phyloP scores from a whole-genome alignment of 2,113 vertebrate genomes.

The Dasyornis broadbenti region DNA sequence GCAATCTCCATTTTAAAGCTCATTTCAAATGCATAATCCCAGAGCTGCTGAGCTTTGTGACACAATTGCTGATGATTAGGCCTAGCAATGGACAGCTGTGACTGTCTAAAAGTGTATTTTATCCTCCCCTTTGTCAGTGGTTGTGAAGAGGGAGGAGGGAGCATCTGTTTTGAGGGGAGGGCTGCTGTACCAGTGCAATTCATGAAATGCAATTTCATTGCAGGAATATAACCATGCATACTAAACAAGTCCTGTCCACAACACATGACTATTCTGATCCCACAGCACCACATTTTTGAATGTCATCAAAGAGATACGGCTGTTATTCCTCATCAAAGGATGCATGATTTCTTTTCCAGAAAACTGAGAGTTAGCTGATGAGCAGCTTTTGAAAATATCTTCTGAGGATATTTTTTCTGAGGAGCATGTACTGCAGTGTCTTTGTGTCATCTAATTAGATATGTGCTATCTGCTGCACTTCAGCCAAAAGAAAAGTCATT shows the following conservation, averaged over 20 bases:
- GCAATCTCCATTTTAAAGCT: not conserved
- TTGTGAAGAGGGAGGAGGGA: not conserved
- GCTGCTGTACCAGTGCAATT: not conserved
- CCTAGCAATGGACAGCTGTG: not conserved
- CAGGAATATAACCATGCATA: not conserved
- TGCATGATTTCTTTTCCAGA: not conserved
- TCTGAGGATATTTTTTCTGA: not conserved
- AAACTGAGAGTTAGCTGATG: not conserved
- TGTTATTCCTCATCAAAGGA: not conserved
- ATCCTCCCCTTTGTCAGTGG: not conserved
- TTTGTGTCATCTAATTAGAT: not conserved
- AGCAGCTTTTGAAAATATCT: not conserved
- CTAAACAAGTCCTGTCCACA: not conserved
- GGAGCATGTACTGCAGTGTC: not conserved
- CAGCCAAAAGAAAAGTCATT: not conserved
- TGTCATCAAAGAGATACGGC: not conserved
- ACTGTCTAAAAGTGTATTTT: not conserved
- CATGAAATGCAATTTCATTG: not conserved
- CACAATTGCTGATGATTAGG: not conserved
- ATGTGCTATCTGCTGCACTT: not conserved
- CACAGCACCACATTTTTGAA: not conserved
- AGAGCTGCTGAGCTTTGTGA: not conserved
- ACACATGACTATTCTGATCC: not conserved
- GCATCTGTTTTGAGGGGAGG: not conserved
- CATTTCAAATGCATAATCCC: not conserved